Evolutionary conservation across 35 echinoderm and acorn worm species (phyloP).

Genomic region (Stichopus chloronotus): DNA sequence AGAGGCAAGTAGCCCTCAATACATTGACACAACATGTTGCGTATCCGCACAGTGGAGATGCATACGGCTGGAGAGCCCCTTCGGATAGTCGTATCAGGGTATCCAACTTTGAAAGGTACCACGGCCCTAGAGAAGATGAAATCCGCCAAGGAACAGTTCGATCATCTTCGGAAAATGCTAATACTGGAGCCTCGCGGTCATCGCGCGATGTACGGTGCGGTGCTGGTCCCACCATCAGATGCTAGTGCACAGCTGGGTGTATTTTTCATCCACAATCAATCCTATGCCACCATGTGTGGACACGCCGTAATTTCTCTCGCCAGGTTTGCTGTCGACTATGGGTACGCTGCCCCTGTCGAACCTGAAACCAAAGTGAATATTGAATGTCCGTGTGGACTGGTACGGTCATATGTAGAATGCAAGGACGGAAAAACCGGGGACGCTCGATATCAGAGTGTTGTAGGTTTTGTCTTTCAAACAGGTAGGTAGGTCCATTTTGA

Average conservation of each 20-base stretch:
- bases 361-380: slow-evolving; percentile 52
- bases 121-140: slow-evolving; percentile 72
- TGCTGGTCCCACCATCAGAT: slow-evolving; percentile 43
- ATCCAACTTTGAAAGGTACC: slow-evolving; percentile 67
- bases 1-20: not conserved
- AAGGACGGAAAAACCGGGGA: slow-evolving; percentile 40
- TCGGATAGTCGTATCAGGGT: slow-evolving; percentile 77
- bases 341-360: not conserved
- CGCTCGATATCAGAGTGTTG: slow-evolving; percentile 44
- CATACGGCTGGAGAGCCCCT: slow-evolving; percentile 85
- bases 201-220: slow-evolving; percentile 79
- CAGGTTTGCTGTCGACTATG: slow-evolving; percentile 44
- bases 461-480: slow-evolving; percentile 46
- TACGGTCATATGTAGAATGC: slow-evolving; percentile 35
- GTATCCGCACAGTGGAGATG: slow-evolving; percentile 90
- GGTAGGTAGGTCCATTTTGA: slow-evolving; percentile 33
- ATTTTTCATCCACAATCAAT: slow-evolving; percentile 43
- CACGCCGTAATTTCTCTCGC: slow-evolving; percentile 28
- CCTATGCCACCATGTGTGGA: slow-evolving; percentile 58
- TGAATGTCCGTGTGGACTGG: slow-evolving; percentile 62
- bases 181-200: slow-evolving; percentile 88
- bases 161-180: slow-evolving; percentile 78
- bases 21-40: not conserved
- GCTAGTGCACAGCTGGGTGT: not conserved
- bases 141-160: slow-evolving; percentile 67